These are phyloP conservation scores for Phalacrocorax brasilianus DNA, from an alignment of 2,113 vertebrate species.

Conservation along the genomic window DNA sequence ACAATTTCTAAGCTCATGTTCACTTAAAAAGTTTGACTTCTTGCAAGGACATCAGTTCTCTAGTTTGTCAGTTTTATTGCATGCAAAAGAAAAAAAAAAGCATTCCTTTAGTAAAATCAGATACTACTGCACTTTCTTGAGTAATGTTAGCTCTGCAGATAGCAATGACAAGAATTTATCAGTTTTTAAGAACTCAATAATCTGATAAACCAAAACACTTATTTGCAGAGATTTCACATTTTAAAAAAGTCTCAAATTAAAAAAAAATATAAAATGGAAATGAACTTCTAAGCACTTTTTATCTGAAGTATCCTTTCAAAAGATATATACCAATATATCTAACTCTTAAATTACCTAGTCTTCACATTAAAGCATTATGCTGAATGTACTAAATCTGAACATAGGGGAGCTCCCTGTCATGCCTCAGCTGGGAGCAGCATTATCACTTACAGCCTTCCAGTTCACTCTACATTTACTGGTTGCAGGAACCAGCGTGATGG, in stretches of 20 bases:
- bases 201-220: neutral
- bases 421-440: neutral
- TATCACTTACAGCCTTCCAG: neutral
- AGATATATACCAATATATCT: neutral
- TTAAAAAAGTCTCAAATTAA: neutral
- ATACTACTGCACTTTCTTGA: neutral
- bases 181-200: neutral
- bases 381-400: neutral
- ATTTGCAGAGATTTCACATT: neutral
- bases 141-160: neutral
- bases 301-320: neutral
- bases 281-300: neutral
- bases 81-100: neutral
- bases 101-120: neutral
- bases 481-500: neutral
- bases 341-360: neutral
- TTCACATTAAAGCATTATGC: neutral
- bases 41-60: neutral
- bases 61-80: neutral
- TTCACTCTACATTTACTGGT: accelerated
- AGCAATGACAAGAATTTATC: neutral
- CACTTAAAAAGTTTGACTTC: neutral
- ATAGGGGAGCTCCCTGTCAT: neutral
- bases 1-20: neutral
- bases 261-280: neutral